A percentile compares a stretch with the other conserved stretches of the same genome.
phyloP scores from a whole-genome alignment of 2,113 vertebrate species.

The Onychorhynchus coronatus region DNA sequence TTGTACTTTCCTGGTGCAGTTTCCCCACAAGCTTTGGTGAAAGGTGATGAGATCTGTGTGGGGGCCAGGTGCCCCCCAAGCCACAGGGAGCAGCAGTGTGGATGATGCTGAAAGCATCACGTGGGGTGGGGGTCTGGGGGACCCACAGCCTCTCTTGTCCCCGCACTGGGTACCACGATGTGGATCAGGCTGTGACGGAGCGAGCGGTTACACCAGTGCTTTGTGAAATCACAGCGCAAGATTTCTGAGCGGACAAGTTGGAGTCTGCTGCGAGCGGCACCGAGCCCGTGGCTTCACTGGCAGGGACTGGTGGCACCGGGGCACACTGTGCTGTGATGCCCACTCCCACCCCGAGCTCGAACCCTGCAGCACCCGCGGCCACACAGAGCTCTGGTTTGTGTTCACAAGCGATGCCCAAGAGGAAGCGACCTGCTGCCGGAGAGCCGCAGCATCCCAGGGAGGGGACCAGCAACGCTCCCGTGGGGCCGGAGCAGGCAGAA shows the following conservation, averaged over 20 bases:
- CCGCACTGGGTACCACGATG: rapidly evolving
- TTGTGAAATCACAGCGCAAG: background rate
- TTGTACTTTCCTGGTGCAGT: background rate
- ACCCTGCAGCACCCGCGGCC: background rate
- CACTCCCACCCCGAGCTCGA: background rate
- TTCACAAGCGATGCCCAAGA: rapidly evolving
- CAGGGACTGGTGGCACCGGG: rapidly evolving
- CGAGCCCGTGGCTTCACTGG: rapidly evolving
- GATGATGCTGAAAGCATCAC: background rate
- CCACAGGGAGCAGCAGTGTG: background rate
- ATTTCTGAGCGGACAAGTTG: rapidly evolving
- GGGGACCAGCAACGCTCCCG: rapidly evolving
- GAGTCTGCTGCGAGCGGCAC: background rate
- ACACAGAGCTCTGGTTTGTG: rapidly evolving
- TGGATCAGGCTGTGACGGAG: background rate
- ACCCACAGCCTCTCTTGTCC: background rate
- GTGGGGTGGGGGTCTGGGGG: background rate
- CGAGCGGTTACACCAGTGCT: rapidly evolving
- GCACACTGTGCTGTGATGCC: background rate
- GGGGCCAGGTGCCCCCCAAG: too few relatives aligned
- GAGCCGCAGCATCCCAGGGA: rapidly evolving
- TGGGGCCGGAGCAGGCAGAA: rapidly evolving
- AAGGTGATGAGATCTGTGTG: rapidly evolving
- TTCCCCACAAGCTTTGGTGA: background rate
- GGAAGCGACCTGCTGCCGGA: background rate